Conservation (phyloP, 2,113 vertebrate genomes). For the Tragelaphus scriptus region DNA sequence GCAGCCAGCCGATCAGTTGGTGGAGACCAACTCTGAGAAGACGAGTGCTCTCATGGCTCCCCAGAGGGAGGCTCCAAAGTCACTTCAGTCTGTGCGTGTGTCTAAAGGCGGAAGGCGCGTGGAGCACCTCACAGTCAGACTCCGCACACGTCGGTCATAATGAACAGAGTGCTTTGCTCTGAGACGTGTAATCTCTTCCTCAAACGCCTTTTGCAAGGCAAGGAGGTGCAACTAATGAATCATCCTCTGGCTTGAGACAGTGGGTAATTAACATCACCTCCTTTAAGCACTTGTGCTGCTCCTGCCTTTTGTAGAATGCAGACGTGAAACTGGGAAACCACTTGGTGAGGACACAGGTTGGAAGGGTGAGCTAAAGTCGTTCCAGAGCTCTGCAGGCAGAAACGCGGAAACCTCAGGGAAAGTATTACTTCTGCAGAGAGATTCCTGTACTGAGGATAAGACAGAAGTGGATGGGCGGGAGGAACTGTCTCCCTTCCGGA, state of each 20-base stretch:
- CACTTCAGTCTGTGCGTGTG: neutral
- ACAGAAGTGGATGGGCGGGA: neutral
- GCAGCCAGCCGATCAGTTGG: neutral
- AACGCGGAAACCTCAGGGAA: neutral
- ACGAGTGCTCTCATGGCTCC: neutral
- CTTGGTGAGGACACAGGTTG: neutral
- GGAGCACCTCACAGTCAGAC: neutral
- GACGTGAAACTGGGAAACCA: neutral
- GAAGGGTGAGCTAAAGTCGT: neutral
- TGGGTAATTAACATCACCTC: neutral
- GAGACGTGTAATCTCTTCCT: slow-evolving; percentile 20
- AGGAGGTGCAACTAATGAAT: slow-evolving; percentile 25
- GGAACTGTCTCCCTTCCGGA: accelerated
- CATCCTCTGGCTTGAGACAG: neutral
- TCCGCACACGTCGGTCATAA: neutral
- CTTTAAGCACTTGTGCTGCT: neutral
- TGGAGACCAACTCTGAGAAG: slow-evolving; percentile 31
- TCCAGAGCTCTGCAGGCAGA: neutral
- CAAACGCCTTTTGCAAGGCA: slow-evolving; percentile 7
- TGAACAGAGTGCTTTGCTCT: neutral
- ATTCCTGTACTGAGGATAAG: neutral
- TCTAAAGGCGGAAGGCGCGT: neutral
- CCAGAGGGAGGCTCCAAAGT: neutral
- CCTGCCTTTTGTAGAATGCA: neutral
- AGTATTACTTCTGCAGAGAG: accelerated